Percentiles rank a stretch among this genome's conserved stretches.
Evolutionary conservation across 2,888 invertebrate genomes (phyloP).

Genomic region (Cryptocephalus primarius): DNA sequence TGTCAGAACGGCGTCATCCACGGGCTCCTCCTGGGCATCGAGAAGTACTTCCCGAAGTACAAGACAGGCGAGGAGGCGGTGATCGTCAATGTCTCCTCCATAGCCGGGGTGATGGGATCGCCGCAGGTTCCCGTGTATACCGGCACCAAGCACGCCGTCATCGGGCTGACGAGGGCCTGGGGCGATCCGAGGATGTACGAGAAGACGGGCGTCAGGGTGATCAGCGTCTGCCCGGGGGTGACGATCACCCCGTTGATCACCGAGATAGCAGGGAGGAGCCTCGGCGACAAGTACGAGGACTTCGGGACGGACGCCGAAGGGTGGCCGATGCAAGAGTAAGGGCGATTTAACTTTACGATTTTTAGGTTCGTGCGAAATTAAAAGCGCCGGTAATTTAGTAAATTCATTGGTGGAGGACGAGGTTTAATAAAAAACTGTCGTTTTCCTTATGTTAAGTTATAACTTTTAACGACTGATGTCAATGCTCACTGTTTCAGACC

Average conservation of each 20-base stretch:
- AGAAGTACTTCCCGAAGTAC: constrained; percentile 16
- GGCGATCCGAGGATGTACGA: constrained; percentile 22
- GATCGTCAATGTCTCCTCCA: constrained; percentile 17
- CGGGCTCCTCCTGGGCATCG: constrained; percentile 16
- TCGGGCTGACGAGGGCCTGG: constrained; percentile 15
- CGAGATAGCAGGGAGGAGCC: constrained; percentile 14
- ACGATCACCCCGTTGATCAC: constrained; percentile 35
- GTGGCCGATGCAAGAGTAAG: constrained; percentile 13
- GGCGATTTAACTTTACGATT: neutral
- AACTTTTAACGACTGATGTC: too few species aligned
- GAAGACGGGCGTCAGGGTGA: constrained; percentile 38
- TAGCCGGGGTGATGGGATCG: constrained; percentile 9
- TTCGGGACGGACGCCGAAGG: neutral
- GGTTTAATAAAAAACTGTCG: too few species aligned
- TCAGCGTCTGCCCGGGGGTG: constrained; percentile 43
- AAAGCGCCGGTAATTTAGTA: too few species aligned
- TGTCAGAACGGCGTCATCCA: constrained; percentile 16
- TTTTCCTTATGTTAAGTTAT: too few species aligned
- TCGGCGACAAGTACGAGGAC: constrained; percentile 11
- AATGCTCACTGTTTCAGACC: neutral
- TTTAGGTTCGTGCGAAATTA: too few species aligned
- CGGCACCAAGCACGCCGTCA: constrained; percentile 16
- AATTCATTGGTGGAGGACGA: too few species aligned
- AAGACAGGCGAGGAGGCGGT: constrained; percentile 15
- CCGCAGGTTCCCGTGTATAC: constrained; percentile 13